A percentile compares a stretch with the other conserved stretches of the same genome.
phyloP scores from a whole-genome alignment of 2,888 invertebrate genomes.

The Hirtodrosophila trivittata region DNA sequence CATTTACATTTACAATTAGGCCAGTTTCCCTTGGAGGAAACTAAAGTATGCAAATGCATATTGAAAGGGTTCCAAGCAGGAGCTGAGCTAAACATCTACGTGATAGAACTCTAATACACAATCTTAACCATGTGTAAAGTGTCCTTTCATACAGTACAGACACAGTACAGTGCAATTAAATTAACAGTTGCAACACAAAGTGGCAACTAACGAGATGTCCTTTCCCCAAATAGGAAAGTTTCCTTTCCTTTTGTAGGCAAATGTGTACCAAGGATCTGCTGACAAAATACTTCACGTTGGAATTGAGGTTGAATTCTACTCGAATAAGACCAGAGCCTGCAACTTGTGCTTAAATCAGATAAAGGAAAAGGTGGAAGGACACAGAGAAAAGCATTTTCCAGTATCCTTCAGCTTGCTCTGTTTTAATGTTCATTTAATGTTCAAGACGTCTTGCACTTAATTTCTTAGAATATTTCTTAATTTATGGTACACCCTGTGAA shows the following conservation, averaged over 20 bases:
- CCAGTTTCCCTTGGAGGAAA: conserved; percentile 6
- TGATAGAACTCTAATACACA: conserved; percentile 34
- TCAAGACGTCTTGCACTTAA: too few species aligned
- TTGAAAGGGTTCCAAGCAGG: conserved; percentile 17
- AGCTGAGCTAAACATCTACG: conserved; percentile 14
- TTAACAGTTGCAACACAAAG: conserved; percentile 36
- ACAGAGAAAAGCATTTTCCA: too few species aligned
- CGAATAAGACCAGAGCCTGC: too few species aligned
- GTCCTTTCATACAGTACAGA: conserved; percentile 21
- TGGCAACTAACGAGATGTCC: conserved; percentile 19
- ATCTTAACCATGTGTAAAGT: conserved; percentile 26
- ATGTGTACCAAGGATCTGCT: background rate
- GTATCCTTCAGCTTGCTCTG: too few species aligned
- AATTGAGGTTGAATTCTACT: too few species aligned
- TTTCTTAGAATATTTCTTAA: background rate
- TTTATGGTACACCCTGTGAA: too few species aligned
- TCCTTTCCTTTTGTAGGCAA: background rate
- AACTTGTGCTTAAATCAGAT: too few species aligned
- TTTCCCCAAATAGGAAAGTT: conserved; percentile 1
- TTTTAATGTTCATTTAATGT: too few species aligned
- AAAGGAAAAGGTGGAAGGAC: too few species aligned
- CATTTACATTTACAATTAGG: conserved; percentile 25
- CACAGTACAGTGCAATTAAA: conserved; percentile 39
- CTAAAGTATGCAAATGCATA: conserved; percentile 47
- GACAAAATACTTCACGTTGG: background rate